Conservation (phyloP, 2,797 vertebrate genomes). For the Anniella stebbinsi region DNA sequence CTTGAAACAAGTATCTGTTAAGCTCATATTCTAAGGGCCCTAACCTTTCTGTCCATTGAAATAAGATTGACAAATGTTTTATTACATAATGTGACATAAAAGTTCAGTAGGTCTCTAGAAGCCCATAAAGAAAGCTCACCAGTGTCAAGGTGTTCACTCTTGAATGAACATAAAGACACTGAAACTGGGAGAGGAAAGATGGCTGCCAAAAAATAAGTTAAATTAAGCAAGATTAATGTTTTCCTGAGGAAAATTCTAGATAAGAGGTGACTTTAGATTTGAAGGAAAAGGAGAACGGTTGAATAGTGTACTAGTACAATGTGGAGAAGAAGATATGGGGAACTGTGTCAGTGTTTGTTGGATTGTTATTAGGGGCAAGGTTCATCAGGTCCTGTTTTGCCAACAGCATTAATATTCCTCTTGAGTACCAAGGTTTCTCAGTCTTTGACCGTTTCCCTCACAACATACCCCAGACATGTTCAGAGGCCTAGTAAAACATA, state of each 20-base stretch:
- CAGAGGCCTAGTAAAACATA: slow-evolving; percentile 63
- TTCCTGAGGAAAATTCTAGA: neutral
- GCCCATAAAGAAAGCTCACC: neutral
- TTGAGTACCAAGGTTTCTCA: slow-evolving; percentile 61
- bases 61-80: slow-evolving; percentile 15
- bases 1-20: neutral
- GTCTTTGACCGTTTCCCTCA: slow-evolving; percentile 40
- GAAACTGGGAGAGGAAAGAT: slow-evolving; percentile 2
- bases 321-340: slow-evolving; percentile 17
- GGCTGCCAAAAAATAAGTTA: neutral
- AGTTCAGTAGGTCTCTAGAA: neutral
- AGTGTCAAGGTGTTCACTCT: neutral
- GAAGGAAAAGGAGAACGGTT: neutral
- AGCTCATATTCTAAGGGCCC: neutral
- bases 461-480: slow-evolving; percentile 46
- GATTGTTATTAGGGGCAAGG: slow-evolving; percentile 47
- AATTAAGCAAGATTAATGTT: slow-evolving; percentile 20
- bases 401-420: slow-evolving; percentile 51
- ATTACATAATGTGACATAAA: slow-evolving; percentile 2
- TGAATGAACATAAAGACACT: slow-evolving; percentile 1
- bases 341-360: slow-evolving; percentile 30
- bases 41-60: neutral
- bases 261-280: slow-evolving; percentile 6
- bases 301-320: neutral
- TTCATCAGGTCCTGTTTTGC: slow-evolving; percentile 44